Conservation (phyloP, 2,888 invertebrate genomes). For the Drosophila multiciliata region DNA sequence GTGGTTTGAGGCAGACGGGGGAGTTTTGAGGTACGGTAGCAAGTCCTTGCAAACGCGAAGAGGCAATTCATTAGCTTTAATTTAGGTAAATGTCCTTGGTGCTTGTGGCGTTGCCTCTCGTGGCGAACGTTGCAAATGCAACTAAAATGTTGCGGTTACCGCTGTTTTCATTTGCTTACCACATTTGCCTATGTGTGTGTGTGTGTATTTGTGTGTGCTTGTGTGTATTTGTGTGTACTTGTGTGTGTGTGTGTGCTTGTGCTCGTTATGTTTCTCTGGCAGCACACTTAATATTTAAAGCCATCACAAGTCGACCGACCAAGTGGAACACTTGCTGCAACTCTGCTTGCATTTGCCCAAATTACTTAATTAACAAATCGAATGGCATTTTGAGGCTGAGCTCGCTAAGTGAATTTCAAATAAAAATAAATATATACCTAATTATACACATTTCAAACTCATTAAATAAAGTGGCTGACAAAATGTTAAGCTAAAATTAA, state of each 20-base stretch:
- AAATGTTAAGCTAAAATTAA: neutral
- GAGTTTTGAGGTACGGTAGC: conserved; percentile 18
- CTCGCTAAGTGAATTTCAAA: neutral
- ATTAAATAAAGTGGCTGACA: neutral
- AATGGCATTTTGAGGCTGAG: conserved; percentile 11
- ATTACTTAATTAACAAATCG: conserved; percentile 52
- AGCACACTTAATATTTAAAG: conserved; percentile 73
- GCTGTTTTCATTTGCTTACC: conserved; percentile 62
- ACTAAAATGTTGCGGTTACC: conserved; percentile 78
- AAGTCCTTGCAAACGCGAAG: conserved; percentile 68
- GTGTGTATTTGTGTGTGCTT: conserved; percentile 12
- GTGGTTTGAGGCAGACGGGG: neutral
- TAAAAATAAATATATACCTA: neutral
- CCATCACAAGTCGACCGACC: conserved; percentile 42
- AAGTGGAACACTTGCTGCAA: conserved; percentile 44
- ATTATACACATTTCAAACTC: neutral
- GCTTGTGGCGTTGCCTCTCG: conserved; percentile 79
- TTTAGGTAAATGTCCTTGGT: conserved; percentile 82
- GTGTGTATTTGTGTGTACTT: neutral
- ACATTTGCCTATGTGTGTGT: conserved; percentile 12
- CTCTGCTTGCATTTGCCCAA: conserved; percentile 16
- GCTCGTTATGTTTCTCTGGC: conserved; percentile 40
- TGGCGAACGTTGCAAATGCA: conserved; percentile 76
- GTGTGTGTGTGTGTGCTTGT: conserved; percentile 13
- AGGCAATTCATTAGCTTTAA: conserved; percentile 80